Evolutionary conservation across 2,888 invertebrate species (phyloP).

Genomic region (Therioaphis trifolii): DNA sequence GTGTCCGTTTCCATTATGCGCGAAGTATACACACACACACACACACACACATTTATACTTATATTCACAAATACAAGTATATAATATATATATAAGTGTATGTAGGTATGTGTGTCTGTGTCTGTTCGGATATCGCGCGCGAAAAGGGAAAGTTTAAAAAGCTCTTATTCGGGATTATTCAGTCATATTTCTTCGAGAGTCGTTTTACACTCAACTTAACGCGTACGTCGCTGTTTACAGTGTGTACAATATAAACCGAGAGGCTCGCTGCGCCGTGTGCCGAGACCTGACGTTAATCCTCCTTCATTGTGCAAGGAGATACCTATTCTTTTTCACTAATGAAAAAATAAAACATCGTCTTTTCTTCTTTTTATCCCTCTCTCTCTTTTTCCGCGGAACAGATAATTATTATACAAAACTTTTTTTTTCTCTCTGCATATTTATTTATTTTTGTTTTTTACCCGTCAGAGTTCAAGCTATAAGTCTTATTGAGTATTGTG

Average conservation of each 20-base stretch:
- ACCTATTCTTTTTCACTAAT: constrained; percentile 19
- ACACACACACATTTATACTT: no score
- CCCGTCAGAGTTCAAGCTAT: not conserved
- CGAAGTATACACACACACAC: not conserved
- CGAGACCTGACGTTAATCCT: constrained; percentile 46
- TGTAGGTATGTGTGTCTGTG: no score
- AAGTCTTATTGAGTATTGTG: not conserved
- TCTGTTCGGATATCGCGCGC: no score
- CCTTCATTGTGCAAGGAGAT: constrained; percentile 7
- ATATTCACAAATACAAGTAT: no score
- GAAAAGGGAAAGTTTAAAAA: constrained; percentile 56
- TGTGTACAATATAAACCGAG: no score
- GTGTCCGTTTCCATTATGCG: constrained; percentile 53
- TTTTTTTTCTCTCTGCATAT: not conserved
- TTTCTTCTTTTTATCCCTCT: not conserved
- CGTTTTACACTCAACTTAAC: constrained; percentile 53
- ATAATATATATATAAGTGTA: not conserved
- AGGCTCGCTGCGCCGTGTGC: no score
- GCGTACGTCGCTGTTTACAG: no score
- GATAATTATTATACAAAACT: constrained; percentile 27
- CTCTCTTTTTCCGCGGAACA: no score
- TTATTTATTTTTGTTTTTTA: no score
- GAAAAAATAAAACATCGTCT: constrained; percentile 20
- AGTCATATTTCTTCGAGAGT: constrained; percentile 57
- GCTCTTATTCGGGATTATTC: constrained; percentile 55